Evolutionary conservation across 2,797 vertebrate genomes (phyloP).

Genomic region (Acrocephalus scirpaceus): DNA sequence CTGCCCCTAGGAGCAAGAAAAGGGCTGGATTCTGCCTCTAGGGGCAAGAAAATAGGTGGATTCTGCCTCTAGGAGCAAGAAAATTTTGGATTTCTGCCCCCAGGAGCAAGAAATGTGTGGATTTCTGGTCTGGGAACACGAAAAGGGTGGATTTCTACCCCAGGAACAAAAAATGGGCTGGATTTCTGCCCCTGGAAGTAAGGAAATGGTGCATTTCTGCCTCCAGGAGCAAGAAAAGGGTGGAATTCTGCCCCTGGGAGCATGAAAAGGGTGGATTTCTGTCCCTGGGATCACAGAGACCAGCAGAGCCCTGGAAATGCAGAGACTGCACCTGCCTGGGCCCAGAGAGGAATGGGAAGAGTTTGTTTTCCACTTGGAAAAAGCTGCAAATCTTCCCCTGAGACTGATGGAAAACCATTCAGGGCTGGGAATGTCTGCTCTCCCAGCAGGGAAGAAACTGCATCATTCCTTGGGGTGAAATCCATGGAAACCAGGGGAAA

Average conservation of each 20-base stretch:
- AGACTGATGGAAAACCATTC: not conserved
- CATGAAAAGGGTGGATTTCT: not conserved
- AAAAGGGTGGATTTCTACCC: not conserved
- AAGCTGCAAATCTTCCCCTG: not conserved
- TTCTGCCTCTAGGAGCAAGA: not conserved
- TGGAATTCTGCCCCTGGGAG: not conserved
- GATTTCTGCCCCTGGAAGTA: not conserved
- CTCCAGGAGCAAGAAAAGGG: not conserved
- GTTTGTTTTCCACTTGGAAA: not conserved
- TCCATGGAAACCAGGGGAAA: not conserved
- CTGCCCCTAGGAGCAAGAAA: not conserved
- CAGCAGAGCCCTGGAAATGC: not conserved
- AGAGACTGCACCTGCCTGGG: not conserved
- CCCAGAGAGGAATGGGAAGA: not conserved
- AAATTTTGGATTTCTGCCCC: not conserved
- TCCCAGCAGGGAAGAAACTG: not conserved
- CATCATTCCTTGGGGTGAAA: not conserved
- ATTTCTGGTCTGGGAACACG: not conserved
- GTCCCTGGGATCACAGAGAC: not conserved
- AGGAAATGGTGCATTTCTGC: not conserved
- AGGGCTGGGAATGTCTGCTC: not conserved
- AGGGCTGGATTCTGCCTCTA: not conserved
- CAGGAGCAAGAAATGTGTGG: not conserved
- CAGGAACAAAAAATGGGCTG: not conserved
- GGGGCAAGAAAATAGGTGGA: too few relatives aligned